Conservation (phyloP, 2,888 invertebrate species). For the Drosophila aldrichi region DNA sequence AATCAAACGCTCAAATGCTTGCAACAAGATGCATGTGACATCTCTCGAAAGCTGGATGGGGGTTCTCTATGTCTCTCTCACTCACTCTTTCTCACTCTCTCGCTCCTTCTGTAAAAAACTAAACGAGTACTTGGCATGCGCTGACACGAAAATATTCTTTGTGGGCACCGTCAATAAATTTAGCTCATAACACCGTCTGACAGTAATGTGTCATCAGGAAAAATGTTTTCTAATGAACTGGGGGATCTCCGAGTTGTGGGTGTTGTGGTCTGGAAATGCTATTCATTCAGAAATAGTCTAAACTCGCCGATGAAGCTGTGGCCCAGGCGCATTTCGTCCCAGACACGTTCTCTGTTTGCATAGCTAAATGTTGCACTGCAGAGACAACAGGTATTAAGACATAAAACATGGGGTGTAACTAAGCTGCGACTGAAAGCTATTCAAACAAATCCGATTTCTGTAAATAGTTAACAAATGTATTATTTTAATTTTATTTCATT, state of each 20-base stretch:
- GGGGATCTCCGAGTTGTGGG: constrained; percentile 18
- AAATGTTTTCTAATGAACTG: constrained; percentile 70
- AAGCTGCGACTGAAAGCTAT: neutral
- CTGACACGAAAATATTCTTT: constrained; percentile 72
- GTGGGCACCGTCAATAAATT: constrained; percentile 70
- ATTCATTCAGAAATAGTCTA: constrained; percentile 11
- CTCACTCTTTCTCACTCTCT: neutral
- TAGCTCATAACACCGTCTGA: constrained; percentile 73
- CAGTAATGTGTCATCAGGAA: constrained; percentile 76
- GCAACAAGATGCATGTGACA: constrained; percentile 61
- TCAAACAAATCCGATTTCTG: neutral
- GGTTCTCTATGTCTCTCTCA: neutral
- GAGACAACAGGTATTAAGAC: neutral
- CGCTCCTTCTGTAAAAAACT: constrained; percentile 15
- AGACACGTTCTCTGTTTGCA: constrained; percentile 7
- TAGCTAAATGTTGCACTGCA: neutral
- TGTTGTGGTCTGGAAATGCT: constrained; percentile 16
- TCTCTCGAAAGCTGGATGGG: constrained; percentile 23
- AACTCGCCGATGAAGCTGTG: constrained; percentile 12
- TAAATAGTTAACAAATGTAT: neutral
- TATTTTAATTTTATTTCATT: neutral
- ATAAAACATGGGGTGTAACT: neutral
- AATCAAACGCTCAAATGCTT: constrained; percentile 61
- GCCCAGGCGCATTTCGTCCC: neutral
- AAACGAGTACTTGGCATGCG: constrained; percentile 69